Evolutionary conservation across 1,140 invertebrate species (phyloP), one percentile per base, ranked within the genome.

Genomic region (Drosophila virilis): DNA sequence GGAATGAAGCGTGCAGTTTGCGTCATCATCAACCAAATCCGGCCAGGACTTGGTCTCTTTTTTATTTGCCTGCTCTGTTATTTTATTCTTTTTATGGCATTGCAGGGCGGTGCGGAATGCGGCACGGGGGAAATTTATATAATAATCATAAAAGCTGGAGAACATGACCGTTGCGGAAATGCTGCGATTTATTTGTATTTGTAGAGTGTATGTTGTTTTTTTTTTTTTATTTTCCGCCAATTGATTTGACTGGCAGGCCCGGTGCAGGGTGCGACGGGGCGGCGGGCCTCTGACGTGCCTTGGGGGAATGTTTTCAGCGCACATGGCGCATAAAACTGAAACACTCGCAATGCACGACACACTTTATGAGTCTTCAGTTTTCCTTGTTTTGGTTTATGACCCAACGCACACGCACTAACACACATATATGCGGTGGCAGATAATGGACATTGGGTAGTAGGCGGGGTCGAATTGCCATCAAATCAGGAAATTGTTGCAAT

Each of bases 111-210:
- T 9, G 8, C 46, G 37, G 37, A 15, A 9, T 48, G 51, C 50
- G 8, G 22, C 15, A 33, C 37, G 12, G 40, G 32, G 51, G 15
- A 15, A 88, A 88, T 79, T 86, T 89, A 79, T 86, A 86, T 86
- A 86, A 86, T 86, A 86, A 86, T 89, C 83, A 86, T 86, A 86
- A 86, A 86, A 86, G 84, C 83, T 51, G 64, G 57, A 61, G 76
- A 86, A 77, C 84, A 83, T 83, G 83, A 83, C 79, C 84, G 69
- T 74, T 79, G 83, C 79, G 82, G 83, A 86, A 86, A 79, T 77
- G 65, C 83, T 88, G 83, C 83, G 83, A 86, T 86, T 86, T 86
- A 86, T 86, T 86, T 83, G 76, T 86, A 70, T 88, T 86, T 82
- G 82, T 62, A 78, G 82, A 80, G 77, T 85, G 69, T 57, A 35